These are phyloP conservation scores for Crocuta crocuta DNA, from an alignment of 2,113 vertebrate species.

Conservation along the genomic window DNA sequence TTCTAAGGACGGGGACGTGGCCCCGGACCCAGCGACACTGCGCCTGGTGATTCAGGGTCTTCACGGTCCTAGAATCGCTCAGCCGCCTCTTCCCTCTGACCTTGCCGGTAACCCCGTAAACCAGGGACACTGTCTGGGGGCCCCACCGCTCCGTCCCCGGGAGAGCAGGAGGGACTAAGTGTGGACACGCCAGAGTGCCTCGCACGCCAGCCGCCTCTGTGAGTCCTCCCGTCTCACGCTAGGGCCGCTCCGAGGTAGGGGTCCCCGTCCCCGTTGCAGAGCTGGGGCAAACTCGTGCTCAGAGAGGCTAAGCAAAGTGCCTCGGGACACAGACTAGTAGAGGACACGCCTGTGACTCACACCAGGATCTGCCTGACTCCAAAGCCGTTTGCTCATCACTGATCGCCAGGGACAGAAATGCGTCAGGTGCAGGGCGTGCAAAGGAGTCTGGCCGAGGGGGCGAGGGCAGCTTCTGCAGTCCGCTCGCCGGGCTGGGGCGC, in stretches of 20 bases:
- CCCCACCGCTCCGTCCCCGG: too few species aligned
- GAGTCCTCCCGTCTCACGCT: neutral
- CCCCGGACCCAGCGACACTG: too few species aligned
- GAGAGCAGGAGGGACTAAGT: neutral
- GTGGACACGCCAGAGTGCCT: neutral
- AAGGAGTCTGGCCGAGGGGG: neutral
- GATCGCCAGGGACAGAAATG: neutral
- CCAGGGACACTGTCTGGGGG: too few species aligned
- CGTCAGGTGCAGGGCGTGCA: neutral
- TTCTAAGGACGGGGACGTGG: neutral
- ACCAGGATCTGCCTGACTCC: neutral
- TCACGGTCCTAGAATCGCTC: neutral
- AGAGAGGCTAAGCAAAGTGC: neutral
- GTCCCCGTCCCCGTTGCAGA: neutral
- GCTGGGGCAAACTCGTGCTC: neutral
- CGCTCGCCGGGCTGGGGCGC: neutral
- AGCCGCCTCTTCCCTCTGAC: neutral
- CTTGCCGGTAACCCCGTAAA: neutral
- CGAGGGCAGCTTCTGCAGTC: neutral
- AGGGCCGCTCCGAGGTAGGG: neutral
- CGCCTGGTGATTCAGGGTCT: neutral
- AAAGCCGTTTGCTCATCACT: neutral
- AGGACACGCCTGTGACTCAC: neutral
- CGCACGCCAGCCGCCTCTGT: neutral
- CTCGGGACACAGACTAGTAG: neutral